Conservation (phyloP, 2,113 vertebrate species). For the Etia nguti region DNA sequence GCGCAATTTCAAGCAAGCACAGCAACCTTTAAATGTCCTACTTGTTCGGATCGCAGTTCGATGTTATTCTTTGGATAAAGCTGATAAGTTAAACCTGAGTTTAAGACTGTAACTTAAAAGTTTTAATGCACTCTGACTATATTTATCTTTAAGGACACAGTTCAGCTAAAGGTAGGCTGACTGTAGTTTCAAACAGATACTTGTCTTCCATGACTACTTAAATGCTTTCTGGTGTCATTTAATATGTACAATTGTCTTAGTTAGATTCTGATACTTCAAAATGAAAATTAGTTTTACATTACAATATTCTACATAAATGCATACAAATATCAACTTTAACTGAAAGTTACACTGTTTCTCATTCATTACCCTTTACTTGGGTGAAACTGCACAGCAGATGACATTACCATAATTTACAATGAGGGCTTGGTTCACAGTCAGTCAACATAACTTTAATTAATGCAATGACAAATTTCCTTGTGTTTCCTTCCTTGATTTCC, state of each 20-base stretch:
- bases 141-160: not conserved
- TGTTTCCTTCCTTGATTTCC: not conserved
- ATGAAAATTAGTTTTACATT: not conserved
- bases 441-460: not conserved
- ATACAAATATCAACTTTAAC: not conserved
- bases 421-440: not conserved
- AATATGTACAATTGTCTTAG: not conserved
- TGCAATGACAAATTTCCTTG: not conserved
- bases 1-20: not conserved
- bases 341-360: not conserved
- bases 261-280: not conserved
- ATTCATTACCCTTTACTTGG: not conserved
- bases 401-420: not conserved
- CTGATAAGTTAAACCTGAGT: not conserved
- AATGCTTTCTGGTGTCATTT: not conserved
- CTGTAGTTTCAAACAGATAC: not conserved
- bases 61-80: not conserved
- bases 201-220: not conserved
- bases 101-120: not conserved
- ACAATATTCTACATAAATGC: not conserved
- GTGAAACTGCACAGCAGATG: not conserved
- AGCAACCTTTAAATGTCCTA: not conserved
- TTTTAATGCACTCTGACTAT: not conserved
- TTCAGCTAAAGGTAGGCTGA: not conserved
- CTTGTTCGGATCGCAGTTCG: not conserved